phyloP scores from a whole-genome alignment of 2,797 vertebrate species.

The Enteromius trimaculatus region DNA sequence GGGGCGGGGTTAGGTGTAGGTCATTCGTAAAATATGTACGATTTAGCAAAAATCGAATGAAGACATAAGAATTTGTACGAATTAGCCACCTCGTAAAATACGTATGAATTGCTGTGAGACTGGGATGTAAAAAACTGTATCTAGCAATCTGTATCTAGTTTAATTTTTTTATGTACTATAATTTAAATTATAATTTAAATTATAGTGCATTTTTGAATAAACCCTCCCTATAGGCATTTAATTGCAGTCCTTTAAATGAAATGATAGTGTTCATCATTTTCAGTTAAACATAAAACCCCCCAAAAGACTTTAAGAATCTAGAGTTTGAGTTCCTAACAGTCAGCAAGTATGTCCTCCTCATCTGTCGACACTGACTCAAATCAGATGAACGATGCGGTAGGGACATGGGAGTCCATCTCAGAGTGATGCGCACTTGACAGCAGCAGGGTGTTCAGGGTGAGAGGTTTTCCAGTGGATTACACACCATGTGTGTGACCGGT shows the following conservation, averaged over 20 bases:
- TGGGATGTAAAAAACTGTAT: neutral
- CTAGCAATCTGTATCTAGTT: neutral
- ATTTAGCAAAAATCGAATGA: too few species aligned
- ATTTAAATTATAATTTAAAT: neutral
- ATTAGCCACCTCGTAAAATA: too few species aligned
- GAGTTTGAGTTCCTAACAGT: neutral
- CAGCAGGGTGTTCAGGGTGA: conserved; percentile 32
- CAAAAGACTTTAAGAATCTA: neutral
- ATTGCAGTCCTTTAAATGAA: conserved; percentile 4
- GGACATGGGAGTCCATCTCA: conserved; percentile 18
- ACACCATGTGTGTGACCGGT: conserved; percentile 45
- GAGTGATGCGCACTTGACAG: conserved; percentile 26
- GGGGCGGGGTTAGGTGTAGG: too few species aligned
- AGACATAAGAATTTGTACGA: too few species aligned
- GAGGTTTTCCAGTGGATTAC: conserved; percentile 40
- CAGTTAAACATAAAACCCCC: neutral
- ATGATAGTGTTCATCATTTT: too few species aligned
- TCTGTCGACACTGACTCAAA: conserved; percentile 1
- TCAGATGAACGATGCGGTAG: neutral
- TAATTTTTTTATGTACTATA: too few species aligned
- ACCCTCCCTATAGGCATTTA: neutral
- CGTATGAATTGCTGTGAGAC: too few species aligned
- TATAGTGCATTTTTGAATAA: neutral
- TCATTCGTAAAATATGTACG: too few species aligned
- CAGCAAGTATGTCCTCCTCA: neutral